These are phyloP conservation scores for Hephaestus fuliginosus DNA, from an alignment of 2,797 vertebrate genomes.

Conservation along the genomic window DNA sequence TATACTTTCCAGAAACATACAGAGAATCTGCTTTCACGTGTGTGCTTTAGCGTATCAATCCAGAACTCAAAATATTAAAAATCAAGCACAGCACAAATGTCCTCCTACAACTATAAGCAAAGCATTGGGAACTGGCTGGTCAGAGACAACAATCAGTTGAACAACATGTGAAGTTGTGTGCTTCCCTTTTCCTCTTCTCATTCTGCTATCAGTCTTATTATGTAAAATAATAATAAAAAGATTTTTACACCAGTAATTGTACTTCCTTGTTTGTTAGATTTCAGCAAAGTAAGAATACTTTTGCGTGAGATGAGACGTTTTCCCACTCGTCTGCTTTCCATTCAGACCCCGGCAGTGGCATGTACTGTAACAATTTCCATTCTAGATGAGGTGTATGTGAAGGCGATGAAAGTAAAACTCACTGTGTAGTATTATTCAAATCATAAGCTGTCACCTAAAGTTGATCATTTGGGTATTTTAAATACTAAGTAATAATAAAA, in stretches of 20 bases:
- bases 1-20: slow-evolving; percentile 23
- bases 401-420: not conserved
- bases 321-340: slow-evolving; percentile 9
- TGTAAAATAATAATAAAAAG: not conserved
- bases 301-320: not conserved
- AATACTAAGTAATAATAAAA: not conserved
- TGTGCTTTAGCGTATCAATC: not conserved
- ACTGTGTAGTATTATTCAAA: not conserved
- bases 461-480: not conserved
- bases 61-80: not conserved
- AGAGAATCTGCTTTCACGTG: not conserved
- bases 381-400: not conserved
- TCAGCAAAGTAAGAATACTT: not conserved
- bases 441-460: not conserved
- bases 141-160: not conserved
- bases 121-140: not conserved
- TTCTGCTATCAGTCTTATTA: not conserved
- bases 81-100: not conserved
- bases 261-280: not conserved
- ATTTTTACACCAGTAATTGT: not conserved
- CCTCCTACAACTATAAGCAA: not conserved
- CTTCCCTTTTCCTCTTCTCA: slow-evolving; percentile 27
- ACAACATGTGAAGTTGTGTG: not conserved
- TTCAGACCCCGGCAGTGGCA: not conserved
- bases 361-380: slow-evolving; percentile 29